Evolutionary conservation across 1,140 invertebrate species (phyloP), one percentile per base, ranked within the genome.

Genomic region (Amyelois transitella): DNA sequence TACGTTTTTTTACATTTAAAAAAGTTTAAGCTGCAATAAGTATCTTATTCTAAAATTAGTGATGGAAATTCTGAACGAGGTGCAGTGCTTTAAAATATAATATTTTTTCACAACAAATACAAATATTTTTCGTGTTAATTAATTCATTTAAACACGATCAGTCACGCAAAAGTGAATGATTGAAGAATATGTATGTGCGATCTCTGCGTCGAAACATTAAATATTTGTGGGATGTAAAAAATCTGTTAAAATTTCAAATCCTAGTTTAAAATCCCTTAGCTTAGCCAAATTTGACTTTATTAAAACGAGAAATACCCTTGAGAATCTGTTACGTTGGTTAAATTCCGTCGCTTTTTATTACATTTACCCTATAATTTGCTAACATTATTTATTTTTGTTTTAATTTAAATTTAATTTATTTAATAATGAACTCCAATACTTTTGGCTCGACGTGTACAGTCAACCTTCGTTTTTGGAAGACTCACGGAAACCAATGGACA

Each of bases 401-500:
- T 47, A 32, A 55, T 66, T 64, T 24, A 55, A 12, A 19, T 47
- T 52, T 54, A n/a, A n/a, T n/a, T n/a, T n/a, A n/a, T n/a, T n/a
- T n/a, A 63, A 68, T 80, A 77, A 70, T 75, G 69, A 81, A 76
- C 73, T 63, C 58, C 17, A 59, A 56, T 69, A 59, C 53, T 61
- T 75, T 78, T 78, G 76, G 76, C 77, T 72, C 66, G 58, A 55
- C 54, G 58, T 67, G 58, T 58, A 77, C 74, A 82, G 79, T 79
- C 77, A 73, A 81, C 75, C 79, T 76, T 67, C 78, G 38, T 64
- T 52, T 51, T 65, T 80, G 81, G 81, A 85, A 85, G 81, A 85
- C 81, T 75, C 73, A 82, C 69, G 65, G 59, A 79, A 75, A 69
- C 61, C 53, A 51, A 25, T 58, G 50, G 17, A 57, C 49, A 62